phyloP scores from a whole-genome alignment of 2,797 vertebrate genomes.

The Falco biarmicus region DNA sequence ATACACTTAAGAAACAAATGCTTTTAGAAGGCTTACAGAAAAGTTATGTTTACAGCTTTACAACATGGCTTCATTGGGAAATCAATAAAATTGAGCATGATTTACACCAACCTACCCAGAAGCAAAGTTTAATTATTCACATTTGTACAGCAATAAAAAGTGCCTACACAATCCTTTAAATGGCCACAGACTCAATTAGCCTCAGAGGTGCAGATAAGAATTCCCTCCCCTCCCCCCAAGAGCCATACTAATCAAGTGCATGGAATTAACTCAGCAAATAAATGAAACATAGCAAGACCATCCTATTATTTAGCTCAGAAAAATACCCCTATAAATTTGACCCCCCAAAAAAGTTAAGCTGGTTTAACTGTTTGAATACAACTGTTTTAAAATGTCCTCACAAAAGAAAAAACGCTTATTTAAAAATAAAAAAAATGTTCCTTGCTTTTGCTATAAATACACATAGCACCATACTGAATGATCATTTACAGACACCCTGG shows the following conservation, averaged over 20 bases:
- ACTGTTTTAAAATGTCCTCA: neutral
- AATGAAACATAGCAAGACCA: neutral
- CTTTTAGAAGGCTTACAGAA: neutral
- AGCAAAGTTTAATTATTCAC: neutral
- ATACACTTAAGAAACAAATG: neutral
- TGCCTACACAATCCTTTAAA: neutral
- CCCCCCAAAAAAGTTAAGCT: neutral
- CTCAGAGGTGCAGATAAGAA: neutral
- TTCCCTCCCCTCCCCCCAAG: neutral
- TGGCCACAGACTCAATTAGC: neutral
- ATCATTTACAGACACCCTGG: neutral
- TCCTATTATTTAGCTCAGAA: neutral
- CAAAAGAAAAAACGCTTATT: neutral
- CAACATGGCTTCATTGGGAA: neutral
- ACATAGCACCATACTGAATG: neutral
- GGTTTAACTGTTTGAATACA: neutral
- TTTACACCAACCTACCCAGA: neutral
- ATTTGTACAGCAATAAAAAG: neutral
- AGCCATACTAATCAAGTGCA: neutral
- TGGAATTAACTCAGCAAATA: neutral
- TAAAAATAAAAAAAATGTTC: neutral
- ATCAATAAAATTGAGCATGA: neutral
- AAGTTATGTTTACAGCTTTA: neutral
- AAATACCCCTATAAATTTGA: neutral
- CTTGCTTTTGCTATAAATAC: neutral